Conservation (phyloP, 2,797 vertebrate species). For the Sternotherus odoratus region DNA sequence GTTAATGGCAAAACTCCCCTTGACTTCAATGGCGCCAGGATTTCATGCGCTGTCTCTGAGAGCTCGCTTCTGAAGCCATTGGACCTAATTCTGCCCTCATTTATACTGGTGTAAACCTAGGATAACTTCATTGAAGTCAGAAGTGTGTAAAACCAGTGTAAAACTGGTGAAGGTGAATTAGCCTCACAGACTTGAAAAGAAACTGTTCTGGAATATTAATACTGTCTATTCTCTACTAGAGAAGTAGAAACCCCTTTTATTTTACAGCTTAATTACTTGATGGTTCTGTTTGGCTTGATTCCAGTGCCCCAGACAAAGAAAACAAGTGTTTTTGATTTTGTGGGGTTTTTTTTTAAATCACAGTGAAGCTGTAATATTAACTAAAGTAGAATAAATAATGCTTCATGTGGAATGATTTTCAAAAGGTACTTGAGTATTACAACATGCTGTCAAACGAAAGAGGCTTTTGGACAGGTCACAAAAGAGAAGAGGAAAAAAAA, state of each 20-base stretch:
- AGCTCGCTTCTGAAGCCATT: background rate
- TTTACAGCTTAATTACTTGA: background rate
- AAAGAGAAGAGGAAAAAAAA: background rate
- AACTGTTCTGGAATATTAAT: background rate
- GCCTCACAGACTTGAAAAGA: background rate
- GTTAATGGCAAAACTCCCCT: background rate
- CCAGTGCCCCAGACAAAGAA: background rate
- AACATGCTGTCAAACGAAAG: background rate
- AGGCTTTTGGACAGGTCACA: background rate
- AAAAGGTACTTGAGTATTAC: background rate
- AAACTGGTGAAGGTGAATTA: background rate
- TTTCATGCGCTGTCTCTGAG: background rate
- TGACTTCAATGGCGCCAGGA: background rate
- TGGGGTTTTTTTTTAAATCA: background rate
- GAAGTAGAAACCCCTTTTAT: background rate
- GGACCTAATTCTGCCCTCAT: background rate
- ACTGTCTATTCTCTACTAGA: background rate
- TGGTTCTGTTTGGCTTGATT: background rate
- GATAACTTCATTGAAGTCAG: background rate
- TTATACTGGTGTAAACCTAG: background rate
- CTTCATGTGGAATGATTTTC: background rate
- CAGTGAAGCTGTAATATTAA: background rate
- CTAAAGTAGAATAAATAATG: background rate
- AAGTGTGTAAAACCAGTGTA: background rate
- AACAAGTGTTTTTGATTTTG: background rate